Conservation (phyloP, 2,113 vertebrate genomes). For the Corydoras maculifer region DNA sequence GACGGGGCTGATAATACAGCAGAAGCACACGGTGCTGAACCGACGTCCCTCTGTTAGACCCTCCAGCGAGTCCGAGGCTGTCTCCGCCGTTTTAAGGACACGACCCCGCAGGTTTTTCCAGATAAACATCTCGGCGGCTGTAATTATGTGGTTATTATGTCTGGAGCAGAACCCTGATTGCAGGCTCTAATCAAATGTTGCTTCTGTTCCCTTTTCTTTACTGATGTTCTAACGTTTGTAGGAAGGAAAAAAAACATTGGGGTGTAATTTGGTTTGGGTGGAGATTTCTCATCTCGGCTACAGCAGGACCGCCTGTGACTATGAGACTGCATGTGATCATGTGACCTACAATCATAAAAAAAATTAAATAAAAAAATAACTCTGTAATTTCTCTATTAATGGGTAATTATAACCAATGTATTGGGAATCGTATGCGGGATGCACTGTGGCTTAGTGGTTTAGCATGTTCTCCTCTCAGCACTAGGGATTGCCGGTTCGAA, state of each 20-base stretch:
- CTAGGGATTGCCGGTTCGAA: no score
- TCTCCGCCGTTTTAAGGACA: slow-evolving; percentile 19
- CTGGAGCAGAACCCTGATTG: slow-evolving; percentile 34
- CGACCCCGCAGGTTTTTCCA: slow-evolving; percentile 10
- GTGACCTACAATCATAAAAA: no score
- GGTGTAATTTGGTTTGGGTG: not conserved
- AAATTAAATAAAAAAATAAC: no score
- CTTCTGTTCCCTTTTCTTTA: slow-evolving; percentile 16
- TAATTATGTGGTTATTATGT: slow-evolving; percentile 40
- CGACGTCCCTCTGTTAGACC: not conserved
- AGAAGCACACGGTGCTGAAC: not conserved
- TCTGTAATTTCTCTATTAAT: no score
- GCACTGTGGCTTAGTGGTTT: no score
- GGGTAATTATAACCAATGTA: no score
- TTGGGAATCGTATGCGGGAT: no score
- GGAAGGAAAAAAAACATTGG: not conserved
- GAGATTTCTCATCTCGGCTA: not conserved
- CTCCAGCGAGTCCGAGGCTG: slow-evolving; percentile 3
- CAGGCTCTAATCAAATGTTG: slow-evolving; percentile 26
- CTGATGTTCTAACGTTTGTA: not conserved
- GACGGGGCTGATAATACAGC: no score
- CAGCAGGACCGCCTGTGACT: not conserved
- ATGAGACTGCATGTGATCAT: no score
- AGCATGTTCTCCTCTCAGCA: no score
- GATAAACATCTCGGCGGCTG: slow-evolving; percentile 26